A percentile compares a stretch with the other conserved stretches of the same genome.
These are phyloP conservation scores for Anastrepha ludens DNA, from an alignment of 1,140 invertebrate genomes.

Conservation along the genomic window DNA sequence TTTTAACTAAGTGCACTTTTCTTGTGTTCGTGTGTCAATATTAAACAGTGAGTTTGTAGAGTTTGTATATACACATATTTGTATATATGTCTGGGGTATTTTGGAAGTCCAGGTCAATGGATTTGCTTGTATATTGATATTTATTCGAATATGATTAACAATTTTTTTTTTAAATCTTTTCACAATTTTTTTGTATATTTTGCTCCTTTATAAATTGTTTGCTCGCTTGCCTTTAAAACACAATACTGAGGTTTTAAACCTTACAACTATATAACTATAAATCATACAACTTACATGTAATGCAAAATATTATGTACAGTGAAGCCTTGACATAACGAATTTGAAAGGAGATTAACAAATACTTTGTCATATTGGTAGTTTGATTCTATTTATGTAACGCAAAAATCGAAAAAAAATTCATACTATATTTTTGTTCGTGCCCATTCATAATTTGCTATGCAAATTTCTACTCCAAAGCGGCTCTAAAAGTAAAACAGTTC, in stretches of 20 bases:
- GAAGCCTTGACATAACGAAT: too few species aligned
- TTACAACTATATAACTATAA: slow-evolving; percentile 36
- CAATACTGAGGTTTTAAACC: slow-evolving; percentile 48
- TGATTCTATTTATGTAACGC: too few species aligned
- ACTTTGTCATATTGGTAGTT: too few species aligned
- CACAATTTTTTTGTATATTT: not conserved
- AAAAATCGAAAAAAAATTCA: too few species aligned
- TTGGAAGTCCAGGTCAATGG: not conserved
- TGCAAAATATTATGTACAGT: not conserved
- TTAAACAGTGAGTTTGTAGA: not conserved
- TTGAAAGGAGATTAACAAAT: too few species aligned
- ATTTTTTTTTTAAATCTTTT: not conserved
- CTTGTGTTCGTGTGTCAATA: not conserved
- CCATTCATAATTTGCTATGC: too few species aligned
- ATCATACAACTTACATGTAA: not conserved
- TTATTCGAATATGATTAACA: not conserved
- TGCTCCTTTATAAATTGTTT: not conserved
- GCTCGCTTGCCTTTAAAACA: slow-evolving; percentile 39
- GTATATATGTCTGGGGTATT: not conserved
- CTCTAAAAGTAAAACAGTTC: too few species aligned
- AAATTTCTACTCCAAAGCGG: too few species aligned
- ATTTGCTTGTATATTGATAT: not conserved
- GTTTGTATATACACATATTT: not conserved
- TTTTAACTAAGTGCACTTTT: slow-evolving; percentile 19
- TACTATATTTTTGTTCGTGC: too few species aligned